Percentiles rank a stretch among this genome's conserved stretches.
phyloP scores from a whole-genome alignment of 23 tunicate genomes.

The Styela plicata region DNA sequence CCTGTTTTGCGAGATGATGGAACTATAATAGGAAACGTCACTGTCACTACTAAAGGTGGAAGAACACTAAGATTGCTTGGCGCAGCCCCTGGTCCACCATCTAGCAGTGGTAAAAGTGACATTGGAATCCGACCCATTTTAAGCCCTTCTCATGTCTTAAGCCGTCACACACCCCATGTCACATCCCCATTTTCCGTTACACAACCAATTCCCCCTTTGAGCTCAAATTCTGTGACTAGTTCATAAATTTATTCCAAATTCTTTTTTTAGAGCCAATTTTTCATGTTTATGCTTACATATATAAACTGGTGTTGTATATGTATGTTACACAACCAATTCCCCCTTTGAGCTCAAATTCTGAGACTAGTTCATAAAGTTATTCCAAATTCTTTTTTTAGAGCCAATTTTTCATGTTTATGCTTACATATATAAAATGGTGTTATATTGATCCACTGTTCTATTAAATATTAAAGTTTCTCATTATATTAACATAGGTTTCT shows the following conservation, averaged over 20 bases:
- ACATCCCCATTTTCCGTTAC: conserved; percentile 23
- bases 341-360: conserved; percentile 2
- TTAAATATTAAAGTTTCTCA: no score
- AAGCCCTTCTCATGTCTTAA: conserved; percentile 23
- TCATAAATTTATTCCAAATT: no score
- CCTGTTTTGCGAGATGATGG: conserved; percentile 20
- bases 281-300: no score
- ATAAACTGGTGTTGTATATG: no score
- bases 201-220: conserved; percentile 16
- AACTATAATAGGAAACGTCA: neutral
- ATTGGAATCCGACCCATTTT: conserved; percentile 17
- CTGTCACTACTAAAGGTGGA: conserved; percentile 3
- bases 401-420: neutral
- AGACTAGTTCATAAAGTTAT: neutral
- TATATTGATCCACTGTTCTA: neutral
- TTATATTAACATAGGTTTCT: no score
- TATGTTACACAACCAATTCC: conserved; percentile 18
- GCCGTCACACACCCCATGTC: conserved; percentile 9
- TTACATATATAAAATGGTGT: no score
- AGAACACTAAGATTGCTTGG: conserved; percentile 27
- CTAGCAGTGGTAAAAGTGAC: conserved; percentile 14
- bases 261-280: neutral
- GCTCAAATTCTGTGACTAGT: neutral
- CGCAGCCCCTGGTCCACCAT: neutral
- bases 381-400: neutral